Base-by-base conservation (phyloP, 2,797 vertebrate species). In the Morelia viridis region DNA sequence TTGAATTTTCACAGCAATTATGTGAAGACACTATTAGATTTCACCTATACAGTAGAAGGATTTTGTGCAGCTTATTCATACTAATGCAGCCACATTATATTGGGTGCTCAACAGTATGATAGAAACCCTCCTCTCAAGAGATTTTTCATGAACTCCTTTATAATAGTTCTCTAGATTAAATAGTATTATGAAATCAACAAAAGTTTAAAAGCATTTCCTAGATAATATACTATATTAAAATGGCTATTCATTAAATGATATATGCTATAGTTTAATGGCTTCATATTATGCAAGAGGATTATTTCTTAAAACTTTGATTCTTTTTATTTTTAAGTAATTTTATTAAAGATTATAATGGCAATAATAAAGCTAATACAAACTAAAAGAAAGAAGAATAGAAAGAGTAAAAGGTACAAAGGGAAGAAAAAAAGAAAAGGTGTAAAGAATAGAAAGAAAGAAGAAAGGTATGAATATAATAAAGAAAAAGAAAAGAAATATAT, bases 201-300 rank as follows among this genome's bases (percentile, higher is more conserved):
- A 93, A 90, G 53, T 95, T 91, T 91, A 84, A 22, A 88, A 92
- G 0, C 93, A 85, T 62, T 53, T 95, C 94, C 28, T 76, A 86
- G 35, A n/a, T 90, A 91, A 65, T 0, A 2, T 26, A 83, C 8
- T 2, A 3, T 5, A 83, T 76, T 86, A 90, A 95, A 96, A 92
- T 80, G 2, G 71, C 94, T 94, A 91, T 4, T 68, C 1, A 85
- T 89, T 94, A 93, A 93, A 94, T 94, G 94, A 89, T 31, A 91
- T 11, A 0, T 94, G 68, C 86, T 0, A 28, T 0, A 10, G 85
- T 84, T 95, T 92, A 94, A 94, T 94, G 61, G 46, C 50, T 95
- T 93, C 93, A 94, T 31, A 58, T 56, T 85, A 85, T 91, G 71
- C 13, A 5, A 83, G 94, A 95, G 76, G 92, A 71, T 85, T 92